Percentiles rank a stretch among this genome's conserved stretches.
phyloP scores from a whole-genome alignment of 2,888 invertebrate genomes.

The Catocala fraxini region DNA sequence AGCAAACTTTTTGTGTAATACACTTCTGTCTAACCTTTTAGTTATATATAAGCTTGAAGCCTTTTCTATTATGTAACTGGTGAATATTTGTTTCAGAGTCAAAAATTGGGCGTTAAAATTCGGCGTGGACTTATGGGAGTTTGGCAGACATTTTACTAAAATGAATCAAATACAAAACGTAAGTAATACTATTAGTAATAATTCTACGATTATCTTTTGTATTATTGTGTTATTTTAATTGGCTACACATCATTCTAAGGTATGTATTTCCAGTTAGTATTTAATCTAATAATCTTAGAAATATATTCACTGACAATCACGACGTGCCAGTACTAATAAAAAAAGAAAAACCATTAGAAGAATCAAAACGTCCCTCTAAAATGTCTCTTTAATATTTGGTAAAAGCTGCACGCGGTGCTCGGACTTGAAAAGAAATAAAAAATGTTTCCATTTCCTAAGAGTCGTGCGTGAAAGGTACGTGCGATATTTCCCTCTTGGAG shows the following conservation, averaged over 20 bases:
- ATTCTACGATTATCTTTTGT: too few relatives aligned
- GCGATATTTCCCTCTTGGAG: conserved; percentile 59
- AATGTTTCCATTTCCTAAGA: conserved; percentile 43
- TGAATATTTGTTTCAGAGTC: conserved; percentile 90
- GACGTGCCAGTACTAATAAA: too few relatives aligned
- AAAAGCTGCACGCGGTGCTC: conserved; percentile 24
- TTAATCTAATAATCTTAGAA: too few relatives aligned
- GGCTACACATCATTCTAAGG: too few relatives aligned
- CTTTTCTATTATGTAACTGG: background rate
- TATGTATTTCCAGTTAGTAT: too few relatives aligned
- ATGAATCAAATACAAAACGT: conserved; percentile 96
- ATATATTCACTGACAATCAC: too few relatives aligned
- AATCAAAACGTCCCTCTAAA: background rate
- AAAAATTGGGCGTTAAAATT: conserved; percentile 97
- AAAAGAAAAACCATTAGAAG: background rate
- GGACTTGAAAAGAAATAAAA: conserved; percentile 29
- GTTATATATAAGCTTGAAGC: too few relatives aligned
- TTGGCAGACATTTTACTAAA: conserved; percentile 94
- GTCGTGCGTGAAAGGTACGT: conserved; percentile 51
- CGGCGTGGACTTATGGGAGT: conserved; percentile 96
- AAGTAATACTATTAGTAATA: conserved; percentile 74
- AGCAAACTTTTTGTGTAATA: too few relatives aligned
- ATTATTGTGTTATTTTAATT: too few relatives aligned
- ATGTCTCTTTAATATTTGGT: conserved; percentile 19
- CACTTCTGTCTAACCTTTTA: too few relatives aligned